Percentiles rank a stretch among this genome's conserved stretches.
phyloP scores from a whole-genome alignment of 2,888 invertebrate genomes.

The Eulithis prunata region DNA sequence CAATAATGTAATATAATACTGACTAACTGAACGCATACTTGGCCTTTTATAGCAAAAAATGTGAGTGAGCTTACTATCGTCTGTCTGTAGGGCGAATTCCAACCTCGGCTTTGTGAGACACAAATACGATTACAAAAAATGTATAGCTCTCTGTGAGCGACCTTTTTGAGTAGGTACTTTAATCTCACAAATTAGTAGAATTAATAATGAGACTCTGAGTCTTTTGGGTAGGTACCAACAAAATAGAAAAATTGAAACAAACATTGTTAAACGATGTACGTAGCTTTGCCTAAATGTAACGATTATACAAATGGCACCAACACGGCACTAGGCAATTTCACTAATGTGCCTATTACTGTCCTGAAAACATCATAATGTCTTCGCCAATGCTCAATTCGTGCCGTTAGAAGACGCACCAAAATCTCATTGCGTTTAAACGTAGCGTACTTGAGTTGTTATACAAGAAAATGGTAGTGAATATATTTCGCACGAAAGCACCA shows the following conservation, averaged over 20 bases:
- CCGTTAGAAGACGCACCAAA: conserved; percentile 22
- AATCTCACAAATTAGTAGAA: background rate
- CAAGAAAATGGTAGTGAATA: conserved; percentile 32
- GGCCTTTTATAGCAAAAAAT: conserved; percentile 22
- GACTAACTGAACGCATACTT: too few relatives aligned
- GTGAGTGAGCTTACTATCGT: conserved; percentile 19
- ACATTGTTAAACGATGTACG: conserved; percentile 14
- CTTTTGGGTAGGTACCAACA: background rate
- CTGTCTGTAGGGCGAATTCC: conserved; percentile 38
- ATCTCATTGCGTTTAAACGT: conserved; percentile 17
- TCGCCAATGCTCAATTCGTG: conserved; percentile 21
- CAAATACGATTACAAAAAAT: conserved; percentile 43
- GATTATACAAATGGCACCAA: conserved; percentile 30
- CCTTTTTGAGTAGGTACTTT: conserved; percentile 5
- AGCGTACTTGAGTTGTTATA: conserved; percentile 20
- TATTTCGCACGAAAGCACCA: conserved; percentile 20
- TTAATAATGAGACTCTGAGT: conserved; percentile 13
- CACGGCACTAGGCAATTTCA: conserved; percentile 26
- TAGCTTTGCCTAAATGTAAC: conserved; percentile 24
- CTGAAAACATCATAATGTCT: conserved; percentile 32
- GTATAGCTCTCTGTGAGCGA: background rate
- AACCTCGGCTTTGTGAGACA: conserved; percentile 36
- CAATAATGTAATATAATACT: too few relatives aligned
- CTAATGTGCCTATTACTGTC: conserved; percentile 27
- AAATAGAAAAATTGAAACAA: conserved; percentile 22